Base-by-base conservation (phyloP, 2,113 vertebrate species). In the Solea solea region DNA sequence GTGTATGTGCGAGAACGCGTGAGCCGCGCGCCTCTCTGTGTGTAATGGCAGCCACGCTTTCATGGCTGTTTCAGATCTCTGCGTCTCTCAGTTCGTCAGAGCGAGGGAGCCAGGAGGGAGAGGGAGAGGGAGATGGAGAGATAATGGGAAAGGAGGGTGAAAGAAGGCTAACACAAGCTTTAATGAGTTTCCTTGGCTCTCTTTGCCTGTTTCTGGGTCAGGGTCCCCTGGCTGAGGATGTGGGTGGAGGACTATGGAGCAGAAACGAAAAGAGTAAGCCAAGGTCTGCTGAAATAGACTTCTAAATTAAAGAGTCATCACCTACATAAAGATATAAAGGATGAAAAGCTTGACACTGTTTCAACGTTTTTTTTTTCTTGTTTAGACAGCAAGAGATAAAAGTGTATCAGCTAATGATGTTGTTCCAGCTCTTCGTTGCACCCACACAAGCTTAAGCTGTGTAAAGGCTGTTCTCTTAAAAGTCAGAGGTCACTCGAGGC, bases 191-290 rank as follows among this genome's bases (percentile, higher is more conserved):
- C 84, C 84, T 87, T 78, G 74, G 76, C 80, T 89, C 67, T 84
- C 71, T 71, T 81, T 85, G 84, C 78, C 75, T 70, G 82, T 90
- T 90, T 91, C 89, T 93, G 88, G 88, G 91, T 92, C 92, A 92
- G 78, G 83, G 90, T 88, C 90, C 86, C 72, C 50, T 86, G 82
- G 85, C 63, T 87, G 74, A 85, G 78, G 80, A 82, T 81, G 86
- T 90, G 84, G 88, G 87, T 83, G 87, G 89, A 73, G 58, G 82
- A 82, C 79, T 72, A 10, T 49, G 57, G 65, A 78, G 73, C 80
- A 80, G 58, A 71, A 73, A 61, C 67, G 69, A 78, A 76, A 64
- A 70, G 69, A 77, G 68, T 68, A n/a, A 74, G 72, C 77, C 63
- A 41, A 74, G 82, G 84, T 84, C 80, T 83, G 62, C 68, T 58